Percentiles rank a stretch among this genome's conserved stretches.
phyloP scores from a whole-genome alignment of 2,888 invertebrate genomes.

The Acleris emargana region DNA sequence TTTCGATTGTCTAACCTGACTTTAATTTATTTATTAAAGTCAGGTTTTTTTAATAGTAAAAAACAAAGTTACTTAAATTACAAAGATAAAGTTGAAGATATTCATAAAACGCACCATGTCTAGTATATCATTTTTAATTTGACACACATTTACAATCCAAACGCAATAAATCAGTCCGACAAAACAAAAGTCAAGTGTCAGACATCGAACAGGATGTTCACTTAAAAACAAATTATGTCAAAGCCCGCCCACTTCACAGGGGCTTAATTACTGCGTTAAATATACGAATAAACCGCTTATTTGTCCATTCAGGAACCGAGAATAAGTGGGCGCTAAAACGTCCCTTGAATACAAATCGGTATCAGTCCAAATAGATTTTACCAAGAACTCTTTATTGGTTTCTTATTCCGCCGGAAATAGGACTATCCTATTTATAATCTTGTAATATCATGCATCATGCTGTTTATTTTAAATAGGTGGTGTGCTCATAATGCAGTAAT shows the following conservation, averaged over 20 bases:
- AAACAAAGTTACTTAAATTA: background rate
- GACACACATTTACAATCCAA: background rate
- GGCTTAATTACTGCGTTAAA: slow-evolving; percentile 28
- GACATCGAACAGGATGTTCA: slow-evolving; percentile 14
- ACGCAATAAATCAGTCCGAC: slow-evolving; percentile 2
- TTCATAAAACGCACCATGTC: no score
- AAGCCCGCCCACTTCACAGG: slow-evolving; percentile 12
- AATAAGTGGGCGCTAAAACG: slow-evolving; percentile 27
- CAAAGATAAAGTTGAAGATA: background rate
- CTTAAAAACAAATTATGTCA: slow-evolving; percentile 26
- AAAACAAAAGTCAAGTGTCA: slow-evolving; percentile 4
- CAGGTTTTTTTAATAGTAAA: no score
- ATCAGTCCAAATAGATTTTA: background rate
- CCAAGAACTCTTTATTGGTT: no score
- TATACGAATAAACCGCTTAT: slow-evolving; percentile 29
- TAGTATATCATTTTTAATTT: background rate
- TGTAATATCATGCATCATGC: no score
- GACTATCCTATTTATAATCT: no score
- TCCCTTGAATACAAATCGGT: slow-evolving; percentile 1
- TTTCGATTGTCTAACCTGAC: no score
- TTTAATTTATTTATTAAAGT: no score
- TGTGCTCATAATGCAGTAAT: no score
- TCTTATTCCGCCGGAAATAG: no score
- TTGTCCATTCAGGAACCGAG: slow-evolving; percentile 18
- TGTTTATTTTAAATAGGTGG: no score